These are phyloP conservation scores for Blomia tropicalis DNA, from an alignment of 2,888 invertebrate species.

Conservation along the genomic window DNA sequence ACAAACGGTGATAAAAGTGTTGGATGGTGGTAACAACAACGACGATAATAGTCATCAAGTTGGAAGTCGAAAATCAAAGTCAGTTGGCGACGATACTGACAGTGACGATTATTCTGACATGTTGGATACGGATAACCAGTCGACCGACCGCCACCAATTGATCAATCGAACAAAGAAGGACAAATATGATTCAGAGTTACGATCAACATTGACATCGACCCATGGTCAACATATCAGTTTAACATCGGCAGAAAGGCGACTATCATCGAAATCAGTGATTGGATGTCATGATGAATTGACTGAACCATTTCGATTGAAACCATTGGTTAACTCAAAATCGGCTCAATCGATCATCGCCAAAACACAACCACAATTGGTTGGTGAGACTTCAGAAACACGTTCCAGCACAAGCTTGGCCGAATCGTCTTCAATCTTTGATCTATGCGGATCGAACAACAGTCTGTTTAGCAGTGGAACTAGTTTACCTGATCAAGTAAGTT, in stretches of 20 bases:
- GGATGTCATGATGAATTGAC: not conserved
- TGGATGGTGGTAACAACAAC: not conserved
- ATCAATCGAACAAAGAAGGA: not conserved
- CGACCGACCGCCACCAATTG: not conserved
- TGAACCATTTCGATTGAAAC: not conserved
- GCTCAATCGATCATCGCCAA: not conserved
- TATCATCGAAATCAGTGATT: not conserved
- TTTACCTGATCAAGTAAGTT: not conserved
- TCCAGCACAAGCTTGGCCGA: not conserved
- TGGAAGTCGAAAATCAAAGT: not conserved
- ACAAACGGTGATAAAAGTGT: conserved; percentile 27
- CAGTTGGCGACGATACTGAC: not conserved
- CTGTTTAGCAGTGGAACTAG: not conserved
- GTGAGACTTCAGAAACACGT: not conserved
- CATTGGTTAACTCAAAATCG: not conserved
- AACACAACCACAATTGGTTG: not conserved
- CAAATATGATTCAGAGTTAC: not conserved
- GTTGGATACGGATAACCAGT: not conserved
- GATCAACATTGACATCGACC: not conserved
- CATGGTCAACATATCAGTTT: not conserved
- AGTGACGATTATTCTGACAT: not conserved
- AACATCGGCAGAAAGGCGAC: not conserved
- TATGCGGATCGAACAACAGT: not conserved
- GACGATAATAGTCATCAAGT: too few relatives aligned
- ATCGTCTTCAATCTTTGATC: not conserved